phyloP scores from a whole-genome alignment of 2,797 vertebrate genomes.

The Cryptoprocta ferox region DNA sequence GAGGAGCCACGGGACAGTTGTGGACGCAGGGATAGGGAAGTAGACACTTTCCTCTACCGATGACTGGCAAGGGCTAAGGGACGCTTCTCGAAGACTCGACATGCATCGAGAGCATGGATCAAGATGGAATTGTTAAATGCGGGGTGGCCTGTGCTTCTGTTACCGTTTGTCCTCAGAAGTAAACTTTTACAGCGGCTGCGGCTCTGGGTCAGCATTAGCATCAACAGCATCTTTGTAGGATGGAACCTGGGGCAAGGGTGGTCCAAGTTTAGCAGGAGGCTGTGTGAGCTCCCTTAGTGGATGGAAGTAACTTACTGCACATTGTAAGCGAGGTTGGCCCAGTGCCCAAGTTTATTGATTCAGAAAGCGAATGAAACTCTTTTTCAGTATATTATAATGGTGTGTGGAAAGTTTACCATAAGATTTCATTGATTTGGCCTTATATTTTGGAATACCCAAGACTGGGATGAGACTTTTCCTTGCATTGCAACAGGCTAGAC shows the following conservation, averaged over 20 bases:
- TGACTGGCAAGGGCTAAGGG: background rate
- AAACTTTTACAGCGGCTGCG: background rate
- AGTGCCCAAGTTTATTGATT: background rate
- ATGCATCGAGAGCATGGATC: background rate
- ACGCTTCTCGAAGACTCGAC: background rate
- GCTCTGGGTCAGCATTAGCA: background rate
- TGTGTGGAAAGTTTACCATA: background rate
- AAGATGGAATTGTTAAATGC: background rate
- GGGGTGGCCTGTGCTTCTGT: background rate
- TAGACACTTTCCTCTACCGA: background rate
- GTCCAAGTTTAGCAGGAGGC: background rate
- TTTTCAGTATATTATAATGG: background rate
- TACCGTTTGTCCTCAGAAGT: background rate
- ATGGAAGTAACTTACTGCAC: background rate
- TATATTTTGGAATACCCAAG: conserved; percentile 13
- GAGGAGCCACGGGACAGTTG: background rate
- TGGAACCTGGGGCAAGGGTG: background rate
- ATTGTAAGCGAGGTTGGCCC: background rate
- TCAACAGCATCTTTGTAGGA: background rate
- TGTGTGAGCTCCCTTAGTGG: background rate
- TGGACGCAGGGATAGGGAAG: background rate
- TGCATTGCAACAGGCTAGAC: background rate
- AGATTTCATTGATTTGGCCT: conserved; percentile 30
- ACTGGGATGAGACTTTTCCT: background rate
- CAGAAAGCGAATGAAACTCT: background rate